phyloP scores from a whole-genome alignment of 1,140 invertebrate species.

The Papilio polytes region DNA sequence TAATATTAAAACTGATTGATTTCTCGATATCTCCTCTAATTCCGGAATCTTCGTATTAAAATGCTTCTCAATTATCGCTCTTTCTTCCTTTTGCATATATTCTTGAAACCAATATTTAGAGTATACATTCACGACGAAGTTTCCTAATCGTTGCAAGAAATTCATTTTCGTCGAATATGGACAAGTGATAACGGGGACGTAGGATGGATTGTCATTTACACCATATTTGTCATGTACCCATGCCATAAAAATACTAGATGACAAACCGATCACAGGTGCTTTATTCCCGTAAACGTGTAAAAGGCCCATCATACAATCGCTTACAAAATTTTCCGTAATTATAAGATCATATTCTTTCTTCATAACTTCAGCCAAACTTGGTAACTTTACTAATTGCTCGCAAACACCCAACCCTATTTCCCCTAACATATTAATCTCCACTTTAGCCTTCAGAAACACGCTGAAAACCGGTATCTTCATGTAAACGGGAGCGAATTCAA shows the following conservation, averaged over 20 bases:
- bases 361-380: conserved; percentile 67
- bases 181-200: conserved; percentile 84
- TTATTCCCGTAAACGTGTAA: conserved; percentile 80
- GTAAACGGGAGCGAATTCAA: conserved; percentile 51
- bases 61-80: conserved; percentile 67
- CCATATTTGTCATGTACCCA: conserved; percentile 85
- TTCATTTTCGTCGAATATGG: conserved; percentile 76
- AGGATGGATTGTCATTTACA: conserved; percentile 85
- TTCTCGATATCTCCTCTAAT: conserved; percentile 56
- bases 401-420: conserved; percentile 73
- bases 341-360: conserved; percentile 86
- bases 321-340: conserved; percentile 87
- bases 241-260: conserved; percentile 85
- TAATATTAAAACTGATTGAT: conserved; percentile 46
- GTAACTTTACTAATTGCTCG: conserved; percentile 62
- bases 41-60: conserved; percentile 66
- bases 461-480: conserved; percentile 52
- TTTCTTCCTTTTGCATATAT: conserved; percentile 68
- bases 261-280: conserved; percentile 85
- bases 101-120: conserved; percentile 54
- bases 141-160: conserved; percentile 84
- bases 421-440: conserved; percentile 46
- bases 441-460: conserved; percentile 50
- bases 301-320: conserved; percentile 87
- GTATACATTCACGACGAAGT: conserved; percentile 53